These are phyloP conservation scores for Hepsetus odoe DNA, from an alignment of 2,113 vertebrate genomes.

Conservation along the genomic window DNA sequence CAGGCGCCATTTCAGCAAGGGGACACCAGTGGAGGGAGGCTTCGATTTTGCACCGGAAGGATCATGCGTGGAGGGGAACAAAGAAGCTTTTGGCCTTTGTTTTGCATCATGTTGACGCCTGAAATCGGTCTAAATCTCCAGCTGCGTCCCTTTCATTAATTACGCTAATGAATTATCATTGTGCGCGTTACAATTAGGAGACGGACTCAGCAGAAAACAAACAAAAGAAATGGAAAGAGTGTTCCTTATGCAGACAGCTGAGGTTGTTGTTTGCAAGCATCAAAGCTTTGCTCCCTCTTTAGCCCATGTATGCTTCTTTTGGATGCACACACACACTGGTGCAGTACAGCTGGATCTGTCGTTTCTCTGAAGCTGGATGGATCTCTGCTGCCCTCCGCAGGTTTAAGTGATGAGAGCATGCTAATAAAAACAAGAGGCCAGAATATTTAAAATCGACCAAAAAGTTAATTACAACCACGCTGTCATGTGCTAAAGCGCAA, in stretches of 20 bases:
- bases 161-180: not conserved
- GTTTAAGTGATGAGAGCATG: not conserved
- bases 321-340: slow-evolving; percentile 43
- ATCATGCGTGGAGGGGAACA: slow-evolving; percentile 23
- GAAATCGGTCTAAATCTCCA: not conserved
- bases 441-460: not conserved
- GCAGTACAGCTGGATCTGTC: slow-evolving; percentile 34
- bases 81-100: not conserved
- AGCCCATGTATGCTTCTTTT: slow-evolving; percentile 47
- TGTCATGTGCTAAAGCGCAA: slow-evolving; percentile 3
- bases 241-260: slow-evolving; percentile 39
- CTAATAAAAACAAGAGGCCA: not conserved
- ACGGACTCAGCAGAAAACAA: slow-evolving; percentile 26
- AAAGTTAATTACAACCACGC: not conserved
- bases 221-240: slow-evolving; percentile 25
- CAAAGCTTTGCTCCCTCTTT: slow-evolving; percentile 55
- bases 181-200: not conserved
- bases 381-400: slow-evolving; percentile 80
- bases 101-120: slow-evolving; percentile 19
- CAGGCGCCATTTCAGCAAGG: slow-evolving; percentile 65
- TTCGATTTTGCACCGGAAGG: slow-evolving; percentile 48
- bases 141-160: slow-evolving; percentile 1
- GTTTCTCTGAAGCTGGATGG: slow-evolving; percentile 48
- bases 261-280: slow-evolving; percentile 62
- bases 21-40: slow-evolving; percentile 55